Evolutionary conservation across 2,113 vertebrate genomes (phyloP).

Genomic region (Stigmatopora argus): DNA sequence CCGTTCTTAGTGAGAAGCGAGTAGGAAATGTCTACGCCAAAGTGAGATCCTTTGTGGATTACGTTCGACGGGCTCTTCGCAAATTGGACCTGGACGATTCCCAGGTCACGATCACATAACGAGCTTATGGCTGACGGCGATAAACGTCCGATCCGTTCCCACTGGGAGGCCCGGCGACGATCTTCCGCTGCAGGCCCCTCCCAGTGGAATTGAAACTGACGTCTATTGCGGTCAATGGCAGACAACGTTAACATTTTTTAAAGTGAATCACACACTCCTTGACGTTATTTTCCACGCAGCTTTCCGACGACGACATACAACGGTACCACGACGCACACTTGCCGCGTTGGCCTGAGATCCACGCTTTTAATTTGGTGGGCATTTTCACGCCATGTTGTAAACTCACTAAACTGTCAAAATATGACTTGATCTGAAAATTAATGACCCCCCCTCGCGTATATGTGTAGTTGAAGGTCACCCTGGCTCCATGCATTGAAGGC

Average conservation of each 20-base stretch:
- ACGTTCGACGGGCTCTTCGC: conserved; percentile 80
- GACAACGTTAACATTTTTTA: too few species aligned
- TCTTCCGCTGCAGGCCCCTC: too few species aligned
- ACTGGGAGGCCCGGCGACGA: too few species aligned
- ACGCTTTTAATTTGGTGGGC: conserved; percentile 92
- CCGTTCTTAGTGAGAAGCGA: conserved; percentile 75
- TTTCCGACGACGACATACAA: conserved; percentile 77
- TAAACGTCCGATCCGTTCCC: too few species aligned
- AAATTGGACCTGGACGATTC: conserved; percentile 85
- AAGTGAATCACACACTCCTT: not conserved
- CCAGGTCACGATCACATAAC: conserved; percentile 56
- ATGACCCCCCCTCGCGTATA: too few species aligned
- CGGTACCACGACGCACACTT: conserved; percentile 79
- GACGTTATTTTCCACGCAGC: conserved; percentile 35
- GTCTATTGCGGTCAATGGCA: too few species aligned
- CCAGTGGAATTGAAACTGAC: too few species aligned
- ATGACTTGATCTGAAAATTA: too few species aligned
- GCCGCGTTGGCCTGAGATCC: conserved; percentile 80
- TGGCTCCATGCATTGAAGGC: conserved; percentile 92
- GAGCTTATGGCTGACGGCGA: too few species aligned
- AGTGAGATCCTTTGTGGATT: conserved; percentile 84
- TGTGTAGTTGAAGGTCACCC: conserved; percentile 84
- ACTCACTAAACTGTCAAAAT: not conserved
- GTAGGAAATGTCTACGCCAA: conserved; percentile 92
- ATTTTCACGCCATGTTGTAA: conserved; percentile 15